Percentiles rank a stretch among this genome's conserved stretches.
Evolutionary conservation across 2,113 vertebrate genomes (phyloP).

Genomic region (Oxyruncus cristatus): DNA sequence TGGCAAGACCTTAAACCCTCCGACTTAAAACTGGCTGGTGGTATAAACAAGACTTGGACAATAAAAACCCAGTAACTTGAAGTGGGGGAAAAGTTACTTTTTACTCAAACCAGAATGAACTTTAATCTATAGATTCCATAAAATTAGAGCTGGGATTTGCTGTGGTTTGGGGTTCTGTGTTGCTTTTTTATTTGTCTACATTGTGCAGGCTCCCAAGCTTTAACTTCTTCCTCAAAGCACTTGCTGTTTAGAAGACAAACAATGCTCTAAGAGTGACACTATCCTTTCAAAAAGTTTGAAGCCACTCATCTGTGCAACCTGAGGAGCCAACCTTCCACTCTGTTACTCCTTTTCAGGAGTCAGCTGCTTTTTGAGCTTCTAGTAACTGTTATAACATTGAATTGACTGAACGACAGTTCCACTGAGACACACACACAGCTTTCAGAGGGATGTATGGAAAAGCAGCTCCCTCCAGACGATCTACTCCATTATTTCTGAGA

Average conservation of each 20-base stretch:
- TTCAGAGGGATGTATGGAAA: fast-evolving
- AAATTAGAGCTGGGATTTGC: neutral
- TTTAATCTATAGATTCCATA: neutral
- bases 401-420: neutral
- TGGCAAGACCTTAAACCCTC: neutral
- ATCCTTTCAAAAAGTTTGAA: neutral
- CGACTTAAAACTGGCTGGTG: neutral
- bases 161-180: neutral
- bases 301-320: neutral
- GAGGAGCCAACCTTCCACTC: neutral
- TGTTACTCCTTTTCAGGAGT: neutral
- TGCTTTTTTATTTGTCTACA: neutral
- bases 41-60: neutral
- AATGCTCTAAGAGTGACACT: neutral
- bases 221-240: neutral
- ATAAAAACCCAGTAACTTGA: neutral
- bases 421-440: neutral
- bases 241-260: neutral
- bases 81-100: neutral
- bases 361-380: neutral
- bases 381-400: neutral
- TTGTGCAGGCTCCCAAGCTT: neutral
- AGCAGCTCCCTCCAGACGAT: neutral
- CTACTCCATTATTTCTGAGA: neutral
- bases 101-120: neutral